Percentiles rank a stretch among this genome's conserved stretches.
These are phyloP conservation scores for Sinhomidia bicolor DNA, from an alignment of 2,888 invertebrate genomes.

Conservation along the genomic window DNA sequence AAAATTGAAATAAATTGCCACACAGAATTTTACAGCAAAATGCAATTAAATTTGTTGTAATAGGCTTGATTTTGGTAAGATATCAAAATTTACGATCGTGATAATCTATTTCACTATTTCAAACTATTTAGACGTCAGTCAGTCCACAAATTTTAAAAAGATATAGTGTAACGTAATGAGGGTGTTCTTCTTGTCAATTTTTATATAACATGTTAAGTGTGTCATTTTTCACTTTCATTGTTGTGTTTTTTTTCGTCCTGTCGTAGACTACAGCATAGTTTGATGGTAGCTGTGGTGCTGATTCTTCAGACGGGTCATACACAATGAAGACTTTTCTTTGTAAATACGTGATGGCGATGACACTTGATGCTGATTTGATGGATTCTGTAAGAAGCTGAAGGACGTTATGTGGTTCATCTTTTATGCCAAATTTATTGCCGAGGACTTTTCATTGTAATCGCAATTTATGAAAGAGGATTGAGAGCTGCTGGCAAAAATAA, in stretches of 20 bases:
- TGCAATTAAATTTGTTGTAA: slow-evolving; percentile 31
- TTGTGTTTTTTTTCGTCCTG: background rate
- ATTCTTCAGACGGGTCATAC: background rate
- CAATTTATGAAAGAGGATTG: background rate
- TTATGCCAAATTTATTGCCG: background rate
- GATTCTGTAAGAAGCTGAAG: background rate
- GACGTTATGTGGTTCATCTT: slow-evolving; percentile 2
- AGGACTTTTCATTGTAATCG: background rate
- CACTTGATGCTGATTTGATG: background rate
- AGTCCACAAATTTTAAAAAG: background rate
- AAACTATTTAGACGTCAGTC: background rate
- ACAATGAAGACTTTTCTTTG: background rate
- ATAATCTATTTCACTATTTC: slow-evolving; percentile 14
- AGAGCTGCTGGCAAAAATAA: background rate
- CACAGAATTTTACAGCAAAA: slow-evolving; percentile 18
- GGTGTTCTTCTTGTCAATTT: slow-evolving; percentile 33
- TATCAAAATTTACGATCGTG: background rate
- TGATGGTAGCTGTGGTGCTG: background rate
- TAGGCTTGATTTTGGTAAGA: background rate
- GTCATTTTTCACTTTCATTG: slow-evolving; percentile 50
- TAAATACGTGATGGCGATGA: background rate
- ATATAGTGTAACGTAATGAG: background rate
- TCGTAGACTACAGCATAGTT: background rate
- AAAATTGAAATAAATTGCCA: background rate
- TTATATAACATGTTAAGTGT: slow-evolving; percentile 11